Conservation (phyloP, 2,113 vertebrate species). For the Caloenas nicobarica region DNA sequence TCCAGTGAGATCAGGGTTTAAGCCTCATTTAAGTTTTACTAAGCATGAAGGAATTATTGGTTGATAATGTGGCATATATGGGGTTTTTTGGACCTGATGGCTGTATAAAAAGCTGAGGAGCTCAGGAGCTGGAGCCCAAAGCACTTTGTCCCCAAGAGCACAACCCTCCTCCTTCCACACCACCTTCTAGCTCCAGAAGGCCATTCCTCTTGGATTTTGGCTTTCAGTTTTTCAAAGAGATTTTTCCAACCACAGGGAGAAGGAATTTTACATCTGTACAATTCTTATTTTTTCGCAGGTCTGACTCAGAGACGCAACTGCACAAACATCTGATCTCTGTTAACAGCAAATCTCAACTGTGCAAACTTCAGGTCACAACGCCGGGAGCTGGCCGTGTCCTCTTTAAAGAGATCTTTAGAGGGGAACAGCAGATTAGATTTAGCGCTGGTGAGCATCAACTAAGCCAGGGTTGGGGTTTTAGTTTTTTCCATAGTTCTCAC, state of each 20-base stretch:
- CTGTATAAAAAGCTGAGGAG: background rate
- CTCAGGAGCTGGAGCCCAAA: background rate
- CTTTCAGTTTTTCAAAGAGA: constrained; percentile 25
- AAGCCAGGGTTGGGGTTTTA: background rate
- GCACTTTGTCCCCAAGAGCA: background rate
- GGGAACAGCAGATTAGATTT: constrained; percentile 62
- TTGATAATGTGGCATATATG: constrained; percentile 40
- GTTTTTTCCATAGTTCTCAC: constrained; percentile 33
- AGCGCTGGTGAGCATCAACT: constrained; percentile 28
- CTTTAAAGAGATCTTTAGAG: constrained; percentile 50
- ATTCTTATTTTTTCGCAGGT: constrained; percentile 32
- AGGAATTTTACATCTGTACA: constrained; percentile 38
- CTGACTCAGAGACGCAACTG: constrained; percentile 65
- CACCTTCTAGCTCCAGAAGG: constrained; percentile 21
- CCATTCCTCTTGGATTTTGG: background rate
- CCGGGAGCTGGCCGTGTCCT: constrained; percentile 37
- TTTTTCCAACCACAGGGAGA: constrained; percentile 46
- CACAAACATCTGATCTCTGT: constrained; percentile 68
- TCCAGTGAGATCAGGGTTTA: constrained; percentile 66
- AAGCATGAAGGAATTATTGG: constrained; percentile 68
- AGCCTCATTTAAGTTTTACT: constrained; percentile 70
- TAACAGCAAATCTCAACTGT: constrained; percentile 52
- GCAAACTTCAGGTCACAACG: constrained; percentile 38
- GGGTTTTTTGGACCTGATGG: background rate
- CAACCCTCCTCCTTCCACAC: background rate